Evolutionary conservation across 2,797 vertebrate species (phyloP).

Genomic region (Tokudaia tokunoshimensis): DNA sequence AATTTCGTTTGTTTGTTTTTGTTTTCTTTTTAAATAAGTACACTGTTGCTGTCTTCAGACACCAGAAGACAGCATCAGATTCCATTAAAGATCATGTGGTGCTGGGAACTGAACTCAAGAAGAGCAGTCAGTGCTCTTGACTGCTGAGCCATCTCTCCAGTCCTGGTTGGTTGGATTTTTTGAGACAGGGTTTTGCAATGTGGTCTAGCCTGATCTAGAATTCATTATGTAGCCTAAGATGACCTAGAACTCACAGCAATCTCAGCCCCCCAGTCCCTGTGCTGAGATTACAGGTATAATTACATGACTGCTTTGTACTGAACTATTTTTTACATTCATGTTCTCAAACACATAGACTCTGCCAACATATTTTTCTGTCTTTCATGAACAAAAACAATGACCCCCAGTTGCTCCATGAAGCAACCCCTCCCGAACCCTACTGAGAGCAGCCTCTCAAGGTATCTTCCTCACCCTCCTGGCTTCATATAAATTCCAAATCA

Average conservation of each 20-base stretch:
- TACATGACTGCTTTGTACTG: not conserved
- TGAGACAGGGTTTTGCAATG: not conserved
- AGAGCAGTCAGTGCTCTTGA: not conserved
- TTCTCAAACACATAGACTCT: not conserved
- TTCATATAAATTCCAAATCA: not conserved
- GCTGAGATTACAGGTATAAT: not conserved
- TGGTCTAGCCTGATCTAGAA: not conserved
- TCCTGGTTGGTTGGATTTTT: not conserved
- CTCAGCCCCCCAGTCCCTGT: not conserved
- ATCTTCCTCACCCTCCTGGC: conserved; percentile 7
- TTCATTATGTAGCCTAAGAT: not conserved
- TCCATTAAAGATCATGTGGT: not conserved
- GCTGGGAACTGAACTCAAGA: not conserved
- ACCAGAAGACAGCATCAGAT: not conserved
- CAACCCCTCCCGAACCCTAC: not conserved
- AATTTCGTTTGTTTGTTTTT: not conserved
- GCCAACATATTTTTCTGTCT: not conserved
- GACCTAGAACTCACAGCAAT: not conserved
- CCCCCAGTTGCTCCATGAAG: not conserved
- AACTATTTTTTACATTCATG: not conserved
- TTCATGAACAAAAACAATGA: not conserved
- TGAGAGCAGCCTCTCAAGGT: not conserved
- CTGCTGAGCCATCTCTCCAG: not conserved
- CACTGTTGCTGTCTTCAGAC: not conserved
- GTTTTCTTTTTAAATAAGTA: not conserved